Percentiles rank a stretch among this genome's conserved stretches.
Conservation (phyloP, 2,113 vertebrate genomes). For the Caretta caretta region DNA sequence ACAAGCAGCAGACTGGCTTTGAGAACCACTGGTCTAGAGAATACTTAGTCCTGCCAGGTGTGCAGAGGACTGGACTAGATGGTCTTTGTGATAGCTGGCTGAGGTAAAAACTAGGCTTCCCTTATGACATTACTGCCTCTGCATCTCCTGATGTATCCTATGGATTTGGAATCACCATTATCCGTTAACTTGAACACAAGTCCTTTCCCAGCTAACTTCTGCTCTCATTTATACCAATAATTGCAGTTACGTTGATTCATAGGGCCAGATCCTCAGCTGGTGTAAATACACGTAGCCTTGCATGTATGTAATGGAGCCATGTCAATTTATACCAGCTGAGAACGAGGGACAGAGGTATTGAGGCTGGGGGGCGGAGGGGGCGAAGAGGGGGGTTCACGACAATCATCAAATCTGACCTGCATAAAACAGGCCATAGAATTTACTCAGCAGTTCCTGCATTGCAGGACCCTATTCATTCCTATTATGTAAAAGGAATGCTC, state of each 20-base stretch:
- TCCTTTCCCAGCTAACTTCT: neutral
- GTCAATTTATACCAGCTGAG: neutral
- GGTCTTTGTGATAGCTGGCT: neutral
- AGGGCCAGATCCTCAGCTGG: neutral
- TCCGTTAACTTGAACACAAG: fast-evolving
- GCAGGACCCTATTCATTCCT: neutral
- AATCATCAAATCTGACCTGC: no score
- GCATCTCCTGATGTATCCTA: neutral
- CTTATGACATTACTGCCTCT: neutral
- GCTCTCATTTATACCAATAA: neutral
- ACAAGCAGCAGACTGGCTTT: no score
- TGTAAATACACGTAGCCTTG: neutral
- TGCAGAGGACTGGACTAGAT: no score
- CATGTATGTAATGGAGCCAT: neutral
- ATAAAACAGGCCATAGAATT: neutral
- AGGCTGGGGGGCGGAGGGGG: no score
- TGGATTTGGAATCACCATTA: neutral
- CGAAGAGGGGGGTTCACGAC: neutral
- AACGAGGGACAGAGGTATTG: neutral
- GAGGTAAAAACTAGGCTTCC: neutral
- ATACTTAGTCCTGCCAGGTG: no score
- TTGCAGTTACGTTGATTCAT: neutral
- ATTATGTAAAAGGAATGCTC: neutral
- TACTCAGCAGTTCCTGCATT: neutral
- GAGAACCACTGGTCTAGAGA: no score